Base-by-base conservation (phyloP, 2,113 vertebrate species). In the Takifugu bimaculatus region DNA sequence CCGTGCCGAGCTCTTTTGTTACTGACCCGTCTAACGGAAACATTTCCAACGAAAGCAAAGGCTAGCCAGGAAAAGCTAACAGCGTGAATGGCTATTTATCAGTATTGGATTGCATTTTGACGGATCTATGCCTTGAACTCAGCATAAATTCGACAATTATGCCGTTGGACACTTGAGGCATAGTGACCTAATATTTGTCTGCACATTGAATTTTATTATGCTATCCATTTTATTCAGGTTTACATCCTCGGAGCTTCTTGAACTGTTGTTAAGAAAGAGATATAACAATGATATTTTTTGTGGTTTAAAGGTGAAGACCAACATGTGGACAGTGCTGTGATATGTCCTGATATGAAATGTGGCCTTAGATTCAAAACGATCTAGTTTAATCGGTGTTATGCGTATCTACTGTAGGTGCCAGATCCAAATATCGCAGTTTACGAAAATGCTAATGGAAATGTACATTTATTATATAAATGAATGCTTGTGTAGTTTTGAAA, bases 401-500 rank as follows among this genome's bases (percentile, higher is more conserved):
- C 6, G 49, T 42, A 48, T 9, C 45, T 27, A 39, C 35, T 39
- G 35, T 39, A 45, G 62, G 49, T 6, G 47, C 65, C 67, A 63
- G 14, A 2, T 64, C 28, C 29, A 44, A 61, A 68, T 52, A 68
- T 13, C 25, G 51, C 64, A 69, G 50, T 35, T 26, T 49, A 64
- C 52, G 9, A 57, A 20, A 61, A 69, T 11, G 28, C 43, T 53
- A 35, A 65, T 65, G n/a, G 61, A 26, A 28, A 53, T 83, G 75
- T 85, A 70, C 58, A 78, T 88, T 57, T 56, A 81, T 63, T 68
- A 52, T 64, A 75, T 72, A 61, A 76, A 80, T 54, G 51, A 68
- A 75, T 65, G 54, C 63, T 79, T 59, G 51, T 80, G 77, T 81
- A 75, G 71, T 77, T 82, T 84, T 82, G 57, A 55, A 70, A 74